Evolutionary conservation across 1,140 invertebrate genomes (phyloP), one percentile per base, ranked within the genome.

Genomic region (Ylistrum balloti): DNA sequence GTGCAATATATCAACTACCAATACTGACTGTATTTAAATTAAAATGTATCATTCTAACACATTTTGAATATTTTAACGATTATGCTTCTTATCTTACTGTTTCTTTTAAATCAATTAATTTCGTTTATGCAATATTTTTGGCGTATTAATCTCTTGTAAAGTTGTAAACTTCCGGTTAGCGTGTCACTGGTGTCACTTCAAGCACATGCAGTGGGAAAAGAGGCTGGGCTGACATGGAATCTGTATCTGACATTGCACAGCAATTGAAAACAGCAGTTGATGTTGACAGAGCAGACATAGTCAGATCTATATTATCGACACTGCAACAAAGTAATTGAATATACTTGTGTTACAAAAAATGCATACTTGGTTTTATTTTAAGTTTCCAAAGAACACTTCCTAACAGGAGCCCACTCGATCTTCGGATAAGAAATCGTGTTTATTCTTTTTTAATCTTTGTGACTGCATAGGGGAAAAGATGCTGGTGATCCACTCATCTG

Each of bases 231-330:
- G 56, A n/a, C 33, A 93, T 93, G 91, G 86, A 45, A 56, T 45
- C 91, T 22, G 85, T 90, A 45, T 86, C 87, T 56, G 92, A 93
- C 86, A 89, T 92, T 35, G 33, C 95, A 96, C 95, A 94, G 94
- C 97, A 95, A 96, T 96, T 97, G 90, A 96, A 96, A 92, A 96
- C 96, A 89, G 97, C 97, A 45, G 97, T 97, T 87, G 96, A 97
- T 88, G 89, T 89, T 92, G 97, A 97, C 32, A 96, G 97, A 91
- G 97, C 97, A 22, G 97, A 97, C 94, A 97, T 97, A 91, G 96
- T 97, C 33, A 96, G 97, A 92, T 96, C 97, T 35, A 95, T 97
- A 33, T 94, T 97, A 33, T 97, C 97, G 86, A 97, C 97, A 89
- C 97, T 97, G 91, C 94, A 95, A 90, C 92, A 95, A 94, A 93